Evolutionary conservation across 2,888 invertebrate species (phyloP).

Genomic region (Hirtodrosophila duncani): DNA sequence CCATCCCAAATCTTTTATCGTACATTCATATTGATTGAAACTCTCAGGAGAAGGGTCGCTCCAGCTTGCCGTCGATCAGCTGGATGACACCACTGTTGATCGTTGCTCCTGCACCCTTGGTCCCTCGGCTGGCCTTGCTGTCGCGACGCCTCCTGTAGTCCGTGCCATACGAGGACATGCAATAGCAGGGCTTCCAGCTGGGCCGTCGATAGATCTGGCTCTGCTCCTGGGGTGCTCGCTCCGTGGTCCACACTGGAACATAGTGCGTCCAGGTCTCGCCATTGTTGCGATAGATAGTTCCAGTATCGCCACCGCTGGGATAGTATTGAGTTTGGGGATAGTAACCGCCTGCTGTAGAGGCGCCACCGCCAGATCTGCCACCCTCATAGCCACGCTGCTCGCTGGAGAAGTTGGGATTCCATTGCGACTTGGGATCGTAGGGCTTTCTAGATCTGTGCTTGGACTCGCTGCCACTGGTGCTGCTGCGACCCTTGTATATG

Average conservation of each 20-base stretch:
- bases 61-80: conserved; percentile 74
- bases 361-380: conserved; percentile 21
- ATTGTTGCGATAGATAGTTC: conserved; percentile 62
- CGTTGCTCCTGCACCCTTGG: conserved; percentile 9
- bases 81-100: conserved; percentile 48
- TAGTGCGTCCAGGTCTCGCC: conserved; percentile 76
- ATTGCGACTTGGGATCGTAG: conserved; percentile 72
- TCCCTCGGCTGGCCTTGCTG: conserved; percentile 27
- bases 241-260: conserved; percentile 76
- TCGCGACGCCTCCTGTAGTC: conserved; percentile 70
- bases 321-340: conserved; percentile 72
- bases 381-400: conserved; percentile 62
- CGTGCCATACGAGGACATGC: conserved; percentile 56
- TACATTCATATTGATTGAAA: neutral
- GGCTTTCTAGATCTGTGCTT: conserved; percentile 68
- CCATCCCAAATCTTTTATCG: too few species aligned
- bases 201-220: conserved; percentile 64
- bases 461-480: conserved; percentile 33
- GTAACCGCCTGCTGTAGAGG: conserved; percentile 36
- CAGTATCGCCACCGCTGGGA: conserved; percentile 54
- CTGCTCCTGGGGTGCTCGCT: conserved; percentile 67
- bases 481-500: conserved; percentile 74
- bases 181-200: conserved; percentile 78
- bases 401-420: conserved; percentile 73
- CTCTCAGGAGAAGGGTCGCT: conserved; percentile 65